phyloP scores from a whole-genome alignment of 1,140 invertebrate species.

The Platorchestia sp. region DNA sequence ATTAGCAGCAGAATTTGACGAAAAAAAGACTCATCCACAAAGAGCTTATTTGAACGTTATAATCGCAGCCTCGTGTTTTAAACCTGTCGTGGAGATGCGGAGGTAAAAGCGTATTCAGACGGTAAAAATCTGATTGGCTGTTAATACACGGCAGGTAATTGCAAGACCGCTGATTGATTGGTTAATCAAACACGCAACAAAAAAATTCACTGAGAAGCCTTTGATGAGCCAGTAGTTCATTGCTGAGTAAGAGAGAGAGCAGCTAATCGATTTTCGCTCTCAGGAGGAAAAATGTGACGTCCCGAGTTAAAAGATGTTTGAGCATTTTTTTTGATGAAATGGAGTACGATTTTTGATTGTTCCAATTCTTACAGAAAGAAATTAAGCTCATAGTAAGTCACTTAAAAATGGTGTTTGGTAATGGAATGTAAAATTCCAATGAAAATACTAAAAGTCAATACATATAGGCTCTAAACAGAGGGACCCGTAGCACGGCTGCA shows the following conservation, averaged over 20 bases:
- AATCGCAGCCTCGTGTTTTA: not conserved
- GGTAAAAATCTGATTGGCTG: not conserved
- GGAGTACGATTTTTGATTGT: not conserved
- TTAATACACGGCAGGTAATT: not conserved
- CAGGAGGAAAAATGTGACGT: too few species aligned
- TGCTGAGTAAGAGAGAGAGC: not conserved
- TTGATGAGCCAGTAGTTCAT: not conserved
- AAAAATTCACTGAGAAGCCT: too few species aligned
- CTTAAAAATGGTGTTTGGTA: not conserved
- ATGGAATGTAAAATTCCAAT: not conserved
- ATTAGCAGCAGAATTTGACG: not conserved
- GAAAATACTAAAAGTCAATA: too few species aligned
- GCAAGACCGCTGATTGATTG: not conserved
- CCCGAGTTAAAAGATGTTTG: not conserved
- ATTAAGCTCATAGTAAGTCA: not conserved
- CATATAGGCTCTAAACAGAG: too few species aligned
- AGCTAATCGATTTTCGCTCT: too few species aligned
- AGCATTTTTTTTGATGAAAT: not conserved
- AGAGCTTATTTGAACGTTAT: not conserved
- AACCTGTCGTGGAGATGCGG: not conserved
- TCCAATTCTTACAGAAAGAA: not conserved
- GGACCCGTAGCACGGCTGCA: too few species aligned
- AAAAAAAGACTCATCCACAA: not conserved
- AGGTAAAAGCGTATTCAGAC: not conserved
- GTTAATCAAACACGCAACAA: too few species aligned